Base-by-base conservation (phyloP, 2,888 invertebrate genomes). In the Chaetogeoica ovagalla region DNA sequence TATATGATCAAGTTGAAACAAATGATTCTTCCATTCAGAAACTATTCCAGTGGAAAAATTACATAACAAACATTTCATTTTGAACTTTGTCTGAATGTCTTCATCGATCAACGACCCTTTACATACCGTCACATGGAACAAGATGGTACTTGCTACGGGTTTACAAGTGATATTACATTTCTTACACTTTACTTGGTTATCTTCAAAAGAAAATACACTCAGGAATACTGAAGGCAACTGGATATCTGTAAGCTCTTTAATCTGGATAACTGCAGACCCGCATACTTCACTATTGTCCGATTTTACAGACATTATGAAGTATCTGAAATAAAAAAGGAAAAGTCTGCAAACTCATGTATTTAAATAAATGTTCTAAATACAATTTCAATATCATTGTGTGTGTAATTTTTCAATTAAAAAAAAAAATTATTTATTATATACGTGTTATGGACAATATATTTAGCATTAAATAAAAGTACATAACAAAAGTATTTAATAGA, bases 121-220 rank as follows among this genome's bases (percentile, higher is more conserved):
- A 63, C 73, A 74, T 17, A 63, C n/a, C 0, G 30, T 55, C 55
- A 74, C 15, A 63, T 74, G 73, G 15, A 74, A 74, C 52, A 74
- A 13, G 52, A 63, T 63, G 52, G 37, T 9, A 13, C 37, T 19
- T 6, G 17, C n/a, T 8, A 8, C 3, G 17, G 15, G 2, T 37
- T 15, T 15, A 21, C 63, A 74, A 19, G 52, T 8, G 15, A 37
- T 13, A 55, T 63, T 63, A 39, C 73, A 74, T 37, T 55, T 63
- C 5, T 52, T 21, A 74, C 73, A 74, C 21, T 55, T 63, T 17
- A 37, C 63, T 21, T 63, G 1, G 11, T 74, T n/a, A 23, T 17
- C 17, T 11, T 74, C n/a, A 21, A 74, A 21, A 55, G 37, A 63
- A 65, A 74, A 74, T 37, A 37, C 0, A 21, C 37, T n/a, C 11